Evolutionary conservation across 1,140 invertebrate species (phyloP), one percentile per base, ranked within the genome.

Genomic region (Drosophila eugracilis): DNA sequence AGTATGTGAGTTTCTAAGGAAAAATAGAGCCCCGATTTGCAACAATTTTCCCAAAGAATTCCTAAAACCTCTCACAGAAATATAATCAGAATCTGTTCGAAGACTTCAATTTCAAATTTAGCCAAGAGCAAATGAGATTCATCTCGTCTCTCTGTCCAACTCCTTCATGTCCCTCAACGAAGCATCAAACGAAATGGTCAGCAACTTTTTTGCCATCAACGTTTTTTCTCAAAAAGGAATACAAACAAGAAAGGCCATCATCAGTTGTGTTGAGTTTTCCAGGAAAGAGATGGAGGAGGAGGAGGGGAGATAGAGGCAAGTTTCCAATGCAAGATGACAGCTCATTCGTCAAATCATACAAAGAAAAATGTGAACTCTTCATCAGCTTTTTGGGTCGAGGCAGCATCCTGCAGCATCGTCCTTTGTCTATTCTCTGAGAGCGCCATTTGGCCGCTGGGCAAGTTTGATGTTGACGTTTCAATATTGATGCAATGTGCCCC

Each of bases 281-380:
- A 24, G 54, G 17, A 41, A 53, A 44, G 39, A 63, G 66, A 58
- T 62, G 57, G 69, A 39, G 44, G 67, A 39, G 36, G 75, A 14
- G 17, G 36, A 17, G 5, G 14, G 7, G 15, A 45, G 47, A 62
- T 50, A 42, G 10, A 14, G 21, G 28, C 48, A 39, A 78, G 55
- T 77, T 78, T 89, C 57, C 78, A 89, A 88, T 88, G 84, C 83
- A 81, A 88, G 83, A 83, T 86, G 83, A 86, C 83, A 86, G 83
- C 83, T 86, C 83, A 86, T 86, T 86, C 83, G 83, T 86, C 83
- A 86, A 86, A 86, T 86, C 83, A 88, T 66, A 86, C 83, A 86
- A 86, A 88, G 83, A 88, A 88, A 86, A 88, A 86, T 88, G 63
- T 88, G 83, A 86, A 86, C 83, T 86, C 83, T 88, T 86, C 83